Evolutionary conservation across 2,888 invertebrate genomes (phyloP).

Genomic region (Ectemnius cavifrons): DNA sequence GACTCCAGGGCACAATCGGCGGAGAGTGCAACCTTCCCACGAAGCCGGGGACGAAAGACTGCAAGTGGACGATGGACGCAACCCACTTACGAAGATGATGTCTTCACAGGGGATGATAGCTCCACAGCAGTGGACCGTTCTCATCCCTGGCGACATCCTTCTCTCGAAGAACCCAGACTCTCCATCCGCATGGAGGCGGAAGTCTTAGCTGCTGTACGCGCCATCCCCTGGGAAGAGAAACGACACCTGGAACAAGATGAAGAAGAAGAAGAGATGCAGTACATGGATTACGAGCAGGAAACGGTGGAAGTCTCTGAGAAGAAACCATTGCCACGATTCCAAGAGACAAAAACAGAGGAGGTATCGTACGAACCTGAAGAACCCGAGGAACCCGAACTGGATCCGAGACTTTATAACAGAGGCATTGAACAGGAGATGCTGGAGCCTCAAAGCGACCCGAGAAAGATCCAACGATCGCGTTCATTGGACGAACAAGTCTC

Average conservation of each 20-base stretch:
- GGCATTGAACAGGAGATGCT: slow-evolving; percentile 42
- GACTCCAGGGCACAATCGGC: slow-evolving; percentile 76
- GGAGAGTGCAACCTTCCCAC: slow-evolving; percentile 84
- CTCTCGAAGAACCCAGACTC: slow-evolving; percentile 70
- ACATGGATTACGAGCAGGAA: slow-evolving; percentile 64
- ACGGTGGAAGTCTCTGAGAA: slow-evolving; percentile 49
- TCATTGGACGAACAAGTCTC: slow-evolving; percentile 51
- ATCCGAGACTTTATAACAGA: slow-evolving; percentile 32
- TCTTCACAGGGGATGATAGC: slow-evolving; percentile 63
- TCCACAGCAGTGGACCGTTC: slow-evolving; percentile 63
- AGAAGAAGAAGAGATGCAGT: slow-evolving; percentile 49
- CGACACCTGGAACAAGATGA: slow-evolving; percentile 18
- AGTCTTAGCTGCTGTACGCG: slow-evolving; percentile 15
- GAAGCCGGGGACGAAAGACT: slow-evolving; percentile 79
- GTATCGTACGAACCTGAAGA: slow-evolving; percentile 58
- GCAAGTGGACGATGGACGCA: slow-evolving; percentile 79
- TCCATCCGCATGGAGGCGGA: slow-evolving; percentile 66
- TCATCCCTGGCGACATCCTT: slow-evolving; percentile 73
- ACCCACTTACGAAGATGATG: slow-evolving; percentile 62
- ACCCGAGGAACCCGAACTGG: slow-evolving; percentile 59
- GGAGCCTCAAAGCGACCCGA: slow-evolving; percentile 39
- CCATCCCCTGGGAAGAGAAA: slow-evolving; percentile 63
- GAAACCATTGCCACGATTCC: slow-evolving; percentile 32
- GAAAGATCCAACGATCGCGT: slow-evolving; percentile 33
- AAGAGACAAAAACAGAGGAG: slow-evolving; percentile 37